Base-by-base conservation (phyloP, 2,888 invertebrate genomes). In the Euspilapteryx auroguttella region DNA sequence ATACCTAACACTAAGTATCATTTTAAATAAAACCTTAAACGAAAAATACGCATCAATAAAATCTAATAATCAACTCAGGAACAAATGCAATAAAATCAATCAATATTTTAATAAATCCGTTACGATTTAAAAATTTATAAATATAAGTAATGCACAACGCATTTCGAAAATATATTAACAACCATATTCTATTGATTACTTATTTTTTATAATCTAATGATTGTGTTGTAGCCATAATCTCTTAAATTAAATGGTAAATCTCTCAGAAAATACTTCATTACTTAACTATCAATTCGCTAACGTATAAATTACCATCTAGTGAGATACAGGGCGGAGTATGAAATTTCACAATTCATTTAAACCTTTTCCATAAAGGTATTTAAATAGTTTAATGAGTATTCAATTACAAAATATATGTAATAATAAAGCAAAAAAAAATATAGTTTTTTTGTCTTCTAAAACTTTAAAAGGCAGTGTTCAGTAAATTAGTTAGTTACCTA, bases 51-150 rank as follows among this genome's bases (percentile, higher is more conserved):
- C 56, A 51, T 51, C 39, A 51, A 69, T 71, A 73, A 69, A 71
- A 69, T 69, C 65, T 71, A 71, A 61, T 55, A 64, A 59, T 68
- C 66, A 73, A 68, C 63, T 73, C 75, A 75, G 75, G 75, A 75
- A 75, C 75, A 73, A 75, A 75, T 75, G 75, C 75, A 75, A 68
- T 71, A 71, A 64, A 71, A 68, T 71, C 64, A 53, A 65, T 68
- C 59, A 58, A 64, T 63, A 64, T 62, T 52, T 25, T 6, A 55
- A 62, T 57, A 58, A 55, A 59, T 50, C 27, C 48, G 35, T 38
- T 36, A 54, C 65, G 65, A 63, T 49, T 48, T 56, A 55, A 64
- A 52, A 21, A 23, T 13, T 31, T 58, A 54, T 55, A 63, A 54
- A 51, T 56, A 49, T 58, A 52, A 53, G 55, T 57, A 51, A 53